phyloP scores from a whole-genome alignment of 1,140 invertebrate species.

The Drosophila lowei region DNA sequence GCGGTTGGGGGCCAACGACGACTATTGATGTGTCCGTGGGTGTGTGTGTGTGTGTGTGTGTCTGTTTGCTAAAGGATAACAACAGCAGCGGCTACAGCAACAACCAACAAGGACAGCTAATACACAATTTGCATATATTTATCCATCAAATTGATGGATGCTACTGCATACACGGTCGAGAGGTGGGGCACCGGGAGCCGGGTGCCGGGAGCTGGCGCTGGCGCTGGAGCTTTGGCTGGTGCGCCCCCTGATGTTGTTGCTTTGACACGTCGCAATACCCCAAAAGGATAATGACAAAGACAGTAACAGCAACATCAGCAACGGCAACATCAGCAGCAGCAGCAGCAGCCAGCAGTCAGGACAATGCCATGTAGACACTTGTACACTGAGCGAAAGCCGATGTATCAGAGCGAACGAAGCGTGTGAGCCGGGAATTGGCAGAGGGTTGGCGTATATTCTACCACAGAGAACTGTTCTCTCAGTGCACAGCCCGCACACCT shows the following conservation, averaged over 20 bases:
- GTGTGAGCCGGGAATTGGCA: too few relatives aligned
- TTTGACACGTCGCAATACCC: conserved; percentile 81
- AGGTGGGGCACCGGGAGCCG: not conserved
- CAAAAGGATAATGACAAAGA: conserved; percentile 81
- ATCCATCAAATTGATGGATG: conserved; percentile 83
- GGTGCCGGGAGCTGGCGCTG: not conserved
- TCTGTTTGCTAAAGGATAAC: conserved; percentile 80
- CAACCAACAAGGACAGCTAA: conserved; percentile 75
- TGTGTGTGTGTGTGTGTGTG: conserved; percentile 26
- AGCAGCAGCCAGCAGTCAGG: conserved; percentile 48
- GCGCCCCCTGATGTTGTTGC: conserved; percentile 69
- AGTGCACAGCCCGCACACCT: conserved; percentile 25
- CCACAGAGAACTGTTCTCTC: not conserved
- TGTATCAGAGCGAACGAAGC: too few relatives aligned
- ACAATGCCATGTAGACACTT: conserved; percentile 56
- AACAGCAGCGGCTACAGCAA: conserved; percentile 29
- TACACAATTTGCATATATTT: conserved; percentile 83
- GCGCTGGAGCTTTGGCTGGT: conserved; percentile 5
- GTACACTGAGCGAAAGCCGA: conserved; percentile 6
- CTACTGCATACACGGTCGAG: conserved; percentile 68
- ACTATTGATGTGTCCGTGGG: conserved; percentile 2
- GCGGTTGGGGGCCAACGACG: conserved; percentile 22
- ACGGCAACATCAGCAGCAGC: conserved; percentile 10
- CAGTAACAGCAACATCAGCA: conserved; percentile 62
- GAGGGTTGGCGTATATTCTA: too few relatives aligned